A percentile compares a stretch with the other conserved stretches of the same genome.
Evolutionary conservation across 1,140 invertebrate species (phyloP).

Genomic region (Ladona fulva): DNA sequence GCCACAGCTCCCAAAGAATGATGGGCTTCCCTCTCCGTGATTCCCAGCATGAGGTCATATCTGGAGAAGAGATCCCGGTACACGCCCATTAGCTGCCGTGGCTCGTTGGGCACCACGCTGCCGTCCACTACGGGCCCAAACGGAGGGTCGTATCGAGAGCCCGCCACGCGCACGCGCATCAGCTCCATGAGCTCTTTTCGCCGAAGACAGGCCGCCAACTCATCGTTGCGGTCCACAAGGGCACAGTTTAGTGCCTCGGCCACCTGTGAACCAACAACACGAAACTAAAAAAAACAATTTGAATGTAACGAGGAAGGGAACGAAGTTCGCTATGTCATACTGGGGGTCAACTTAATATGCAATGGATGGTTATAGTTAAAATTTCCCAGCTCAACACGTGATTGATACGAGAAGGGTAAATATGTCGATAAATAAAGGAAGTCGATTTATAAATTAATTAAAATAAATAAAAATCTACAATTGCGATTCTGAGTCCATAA

Average conservation of each 20-base stretch:
- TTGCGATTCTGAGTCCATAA: no score
- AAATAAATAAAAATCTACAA: no score
- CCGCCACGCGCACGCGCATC: conserved; percentile 52
- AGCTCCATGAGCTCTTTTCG: conserved; percentile 55
- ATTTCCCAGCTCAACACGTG: no score
- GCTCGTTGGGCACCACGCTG: conserved; percentile 69
- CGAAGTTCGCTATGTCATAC: no score
- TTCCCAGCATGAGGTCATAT: conserved; percentile 81
- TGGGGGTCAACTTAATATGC: no score
- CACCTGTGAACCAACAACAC: no score
- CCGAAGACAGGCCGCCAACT: conserved; percentile 53
- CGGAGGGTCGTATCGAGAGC: conserved; percentile 55
- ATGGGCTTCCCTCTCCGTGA: conserved; percentile 80
- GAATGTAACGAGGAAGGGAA: no score
- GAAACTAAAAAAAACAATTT: no score
- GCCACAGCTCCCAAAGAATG: conserved; percentile 67
- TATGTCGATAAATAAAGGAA: no score
- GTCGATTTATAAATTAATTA: no score
- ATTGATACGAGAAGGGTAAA: no score
- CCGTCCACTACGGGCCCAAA: conserved; percentile 78
- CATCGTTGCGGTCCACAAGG: conserved; percentile 39
- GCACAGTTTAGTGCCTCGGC: conserved; percentile 70
- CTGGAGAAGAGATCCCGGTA: conserved; percentile 63
- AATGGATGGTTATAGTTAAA: no score
- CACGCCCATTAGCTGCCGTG: conserved; percentile 58